A percentile compares a stretch with the other conserved stretches of the same genome.
Evolutionary conservation across 2,888 invertebrate genomes (phyloP).

Genomic region (Punctoribates punctum): DNA sequence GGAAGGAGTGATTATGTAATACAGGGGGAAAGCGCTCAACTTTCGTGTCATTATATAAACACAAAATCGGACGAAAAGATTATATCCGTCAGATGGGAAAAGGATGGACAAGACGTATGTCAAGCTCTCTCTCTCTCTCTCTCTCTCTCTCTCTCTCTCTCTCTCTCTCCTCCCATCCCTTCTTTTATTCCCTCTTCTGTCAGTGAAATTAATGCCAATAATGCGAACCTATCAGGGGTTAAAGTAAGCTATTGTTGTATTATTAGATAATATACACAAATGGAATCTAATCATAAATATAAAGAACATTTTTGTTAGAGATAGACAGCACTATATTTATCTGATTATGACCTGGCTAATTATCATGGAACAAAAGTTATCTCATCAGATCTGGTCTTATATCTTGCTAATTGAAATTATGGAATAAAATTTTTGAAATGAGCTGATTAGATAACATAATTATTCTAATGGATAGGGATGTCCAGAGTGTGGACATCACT

Average conservation of each 20-base stretch:
- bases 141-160: too few relatives aligned
- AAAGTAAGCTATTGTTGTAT: background rate
- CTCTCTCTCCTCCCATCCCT: too few relatives aligned
- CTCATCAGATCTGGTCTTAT: too few relatives aligned
- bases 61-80: constrained; percentile 45
- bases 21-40: constrained; percentile 46
- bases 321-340: too few relatives aligned
- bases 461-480: too few relatives aligned
- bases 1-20: constrained; percentile 47
- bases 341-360: too few relatives aligned
- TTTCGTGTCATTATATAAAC: constrained; percentile 47
- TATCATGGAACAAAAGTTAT: too few relatives aligned
- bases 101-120: constrained; percentile 46
- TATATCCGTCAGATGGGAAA: constrained; percentile 47
- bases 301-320: background rate
- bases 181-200: too few relatives aligned
- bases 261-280: background rate
- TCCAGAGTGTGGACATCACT: too few relatives aligned
- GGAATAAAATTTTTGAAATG: too few relatives aligned
- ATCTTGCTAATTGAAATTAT: too few relatives aligned
- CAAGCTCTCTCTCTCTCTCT: background rate
- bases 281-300: background rate
- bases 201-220: background rate
- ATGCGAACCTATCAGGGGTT: background rate
- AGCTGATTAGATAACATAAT: too few relatives aligned